A percentile compares a stretch with the other conserved stretches of the same genome.
phyloP scores from a whole-genome alignment of 1,140 invertebrate species.

The Coptotermes formosanus region DNA sequence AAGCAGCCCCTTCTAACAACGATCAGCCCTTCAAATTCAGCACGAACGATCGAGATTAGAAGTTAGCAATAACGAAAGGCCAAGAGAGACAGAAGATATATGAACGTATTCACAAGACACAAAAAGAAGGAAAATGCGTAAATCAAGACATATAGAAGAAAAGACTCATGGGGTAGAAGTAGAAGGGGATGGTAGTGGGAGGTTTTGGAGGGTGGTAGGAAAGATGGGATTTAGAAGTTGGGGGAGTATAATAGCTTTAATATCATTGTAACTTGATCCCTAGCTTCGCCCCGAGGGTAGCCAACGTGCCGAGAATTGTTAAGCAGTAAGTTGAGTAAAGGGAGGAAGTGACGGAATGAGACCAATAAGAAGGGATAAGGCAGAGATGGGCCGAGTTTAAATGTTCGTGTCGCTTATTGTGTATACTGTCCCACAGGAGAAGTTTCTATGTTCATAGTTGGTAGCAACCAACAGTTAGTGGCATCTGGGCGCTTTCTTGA shows the following conservation, averaged over 20 bases:
- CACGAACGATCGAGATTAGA: not conserved
- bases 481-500: not conserved
- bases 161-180: not conserved
- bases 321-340: slow-evolving; percentile 5
- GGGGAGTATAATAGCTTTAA: slow-evolving; percentile 32
- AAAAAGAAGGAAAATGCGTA: slow-evolving; percentile 25
- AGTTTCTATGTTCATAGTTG: not conserved
- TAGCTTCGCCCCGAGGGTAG: slow-evolving; percentile 14
- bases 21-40: not conserved
- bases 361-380: slow-evolving; percentile 1
- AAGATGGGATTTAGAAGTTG: not conserved
- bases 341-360: slow-evolving; percentile 1
- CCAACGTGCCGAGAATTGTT: slow-evolving; percentile 28
- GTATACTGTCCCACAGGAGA: not conserved
- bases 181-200: not conserved
- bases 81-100: not conserved
- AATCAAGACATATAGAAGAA: slow-evolving; percentile 29
- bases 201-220: not conserved
- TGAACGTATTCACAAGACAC: not conserved
- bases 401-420: not conserved
- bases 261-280: slow-evolving; percentile 33
- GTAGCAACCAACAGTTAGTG: not conserved
- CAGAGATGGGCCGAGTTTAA: slow-evolving; percentile 12
- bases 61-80: not conserved
- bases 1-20: not conserved